Base-by-base conservation (phyloP, 2,797 vertebrate species). In the Eospalax fontanierii region DNA sequence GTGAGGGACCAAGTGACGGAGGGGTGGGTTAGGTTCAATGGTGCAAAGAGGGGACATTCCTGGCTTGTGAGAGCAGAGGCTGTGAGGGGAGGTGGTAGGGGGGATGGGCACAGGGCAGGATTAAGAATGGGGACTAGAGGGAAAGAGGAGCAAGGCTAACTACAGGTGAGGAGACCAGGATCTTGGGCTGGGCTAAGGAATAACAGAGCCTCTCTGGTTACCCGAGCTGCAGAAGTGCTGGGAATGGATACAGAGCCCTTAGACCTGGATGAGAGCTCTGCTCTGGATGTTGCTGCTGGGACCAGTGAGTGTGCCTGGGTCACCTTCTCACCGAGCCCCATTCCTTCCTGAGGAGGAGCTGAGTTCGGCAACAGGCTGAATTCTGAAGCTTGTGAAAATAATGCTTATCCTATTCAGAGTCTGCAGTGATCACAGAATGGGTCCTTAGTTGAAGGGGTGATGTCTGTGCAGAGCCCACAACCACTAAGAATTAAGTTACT, bases 261-360 rank as follows among this genome's bases (percentile, higher is more conserved):
- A 89, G 80, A 75, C 75, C 73, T 82, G 54, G 63, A 97, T 97
- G 97, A 90, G 95, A 93, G 70, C 90, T 98, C 95, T 97, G 98
- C 96, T 97, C 91, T 84, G 78, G 92, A 79, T 98, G 95, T n/a
- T n/a, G 94, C 94, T 98, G 96, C 95, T 97, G 74, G 35, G 21
- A 15, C 95, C 57, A 87, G 98, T 98, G 97, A 98, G 98, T 98
- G 81, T 75, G 28, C n/a, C 71, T 59, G 5, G n/a, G n/a, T n/a
- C n/a, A n/a, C n/a, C n/a, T n/a, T n/a, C n/a, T n/a, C n/a, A n/a
- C n/a, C 40, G 4, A 30, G 74, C 26, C 24, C 15, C 65, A 7
- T 35, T 61, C 16, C 9, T 35, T 28, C 40, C 59, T 43, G 0
- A 40, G 8, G 16, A 35, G 15, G 24, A 3, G 70, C 76, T n/a